phyloP scores from a whole-genome alignment of 2,113 vertebrate genomes.

The Vombatus ursinus region DNA sequence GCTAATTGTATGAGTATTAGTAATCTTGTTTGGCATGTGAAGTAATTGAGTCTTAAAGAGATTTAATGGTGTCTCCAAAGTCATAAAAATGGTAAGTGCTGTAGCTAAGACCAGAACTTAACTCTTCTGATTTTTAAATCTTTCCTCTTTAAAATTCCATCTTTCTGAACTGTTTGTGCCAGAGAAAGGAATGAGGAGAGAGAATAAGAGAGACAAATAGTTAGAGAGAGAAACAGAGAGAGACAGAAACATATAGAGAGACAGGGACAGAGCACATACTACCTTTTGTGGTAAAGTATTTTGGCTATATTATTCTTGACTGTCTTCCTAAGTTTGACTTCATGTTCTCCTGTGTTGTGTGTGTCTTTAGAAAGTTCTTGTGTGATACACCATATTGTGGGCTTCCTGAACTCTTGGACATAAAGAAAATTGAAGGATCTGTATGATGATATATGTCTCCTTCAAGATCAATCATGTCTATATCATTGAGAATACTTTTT shows the following conservation, averaged over 20 bases:
- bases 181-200: background rate
- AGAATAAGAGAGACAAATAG: background rate
- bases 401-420: background rate
- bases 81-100: background rate
- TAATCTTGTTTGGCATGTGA: background rate
- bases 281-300: background rate
- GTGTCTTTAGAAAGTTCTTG: background rate
- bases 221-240: background rate
- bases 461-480: background rate
- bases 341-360: background rate
- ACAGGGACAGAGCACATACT: too few species aligned
- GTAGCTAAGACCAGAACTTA: background rate
- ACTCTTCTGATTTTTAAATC: background rate
- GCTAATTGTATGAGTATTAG: background rate
- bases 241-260: background rate
- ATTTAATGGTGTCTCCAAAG: background rate
- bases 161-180: background rate
- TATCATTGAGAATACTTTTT: background rate
- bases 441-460: background rate
- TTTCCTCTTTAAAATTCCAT: background rate
- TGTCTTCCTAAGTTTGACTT: background rate
- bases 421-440: background rate
- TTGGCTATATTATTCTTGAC: background rate
- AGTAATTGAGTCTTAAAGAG: background rate
- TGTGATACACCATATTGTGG: background rate